Percentiles rank a stretch among this genome's conserved stretches.
Evolutionary conservation across 1,140 invertebrate genomes (phyloP).

Genomic region (Zaprionus kolodkinae): DNA sequence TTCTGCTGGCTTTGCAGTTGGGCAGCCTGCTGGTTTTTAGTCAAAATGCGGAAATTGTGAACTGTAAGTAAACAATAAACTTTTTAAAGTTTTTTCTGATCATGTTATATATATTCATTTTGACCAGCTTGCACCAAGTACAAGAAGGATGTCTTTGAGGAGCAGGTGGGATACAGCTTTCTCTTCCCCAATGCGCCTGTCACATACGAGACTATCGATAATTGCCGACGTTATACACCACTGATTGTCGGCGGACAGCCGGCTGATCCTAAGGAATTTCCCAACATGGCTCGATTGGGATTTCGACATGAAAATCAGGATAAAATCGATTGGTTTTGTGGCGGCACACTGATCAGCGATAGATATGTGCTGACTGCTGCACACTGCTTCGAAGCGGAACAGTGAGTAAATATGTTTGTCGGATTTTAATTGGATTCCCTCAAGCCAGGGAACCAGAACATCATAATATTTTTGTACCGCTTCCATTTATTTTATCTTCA

Average conservation of each 20-base stretch:
- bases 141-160: slow-evolving; percentile 65
- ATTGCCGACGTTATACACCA: slow-evolving; percentile 58
- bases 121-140: slow-evolving; percentile 54
- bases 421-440: not conserved
- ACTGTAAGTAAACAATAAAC: slow-evolving; percentile 37
- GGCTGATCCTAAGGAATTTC: slow-evolving; percentile 81
- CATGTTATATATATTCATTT: not conserved
- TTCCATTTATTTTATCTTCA: not conserved
- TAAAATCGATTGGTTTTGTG: slow-evolving; percentile 76
- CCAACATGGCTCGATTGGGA: slow-evolving; percentile 82
- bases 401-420: slow-evolving; percentile 43
- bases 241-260: slow-evolving; percentile 72
- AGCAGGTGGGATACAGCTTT: slow-evolving; percentile 54
- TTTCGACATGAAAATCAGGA: slow-evolving; percentile 6
- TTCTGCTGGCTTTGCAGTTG: slow-evolving; percentile 26
- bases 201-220: slow-evolving; percentile 46
- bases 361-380: slow-evolving; percentile 83
- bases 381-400: slow-evolving; percentile 75
- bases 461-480: not conserved
- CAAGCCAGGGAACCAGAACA: not conserved
- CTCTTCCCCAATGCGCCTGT: slow-evolving; percentile 60
- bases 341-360: slow-evolving; percentile 81
- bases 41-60: slow-evolving; percentile 35
- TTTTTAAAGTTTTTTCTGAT: not conserved
- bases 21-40: slow-evolving; percentile 8